Percentiles rank a stretch among this genome's conserved stretches.
Evolutionary conservation across 2,797 vertebrate genomes (phyloP).

Genomic region (Notolepis coatsorum): DNA sequence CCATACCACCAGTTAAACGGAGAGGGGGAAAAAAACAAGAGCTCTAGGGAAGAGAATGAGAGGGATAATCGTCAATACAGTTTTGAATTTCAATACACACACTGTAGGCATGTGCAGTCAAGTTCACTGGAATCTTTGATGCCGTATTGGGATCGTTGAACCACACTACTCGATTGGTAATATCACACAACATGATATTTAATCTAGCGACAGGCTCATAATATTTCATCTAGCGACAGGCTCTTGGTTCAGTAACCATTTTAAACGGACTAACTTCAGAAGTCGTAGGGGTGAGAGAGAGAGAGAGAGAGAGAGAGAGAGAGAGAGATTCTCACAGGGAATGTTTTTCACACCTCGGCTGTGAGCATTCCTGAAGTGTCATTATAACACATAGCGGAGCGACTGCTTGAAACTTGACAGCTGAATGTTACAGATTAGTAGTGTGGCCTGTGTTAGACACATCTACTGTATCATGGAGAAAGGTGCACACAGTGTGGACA

Average conservation of each 20-base stretch:
- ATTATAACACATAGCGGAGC: background rate
- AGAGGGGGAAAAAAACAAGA: too few species aligned
- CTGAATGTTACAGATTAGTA: slow-evolving; percentile 2
- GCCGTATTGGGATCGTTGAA: too few species aligned
- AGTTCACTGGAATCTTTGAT: too few species aligned
- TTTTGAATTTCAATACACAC: slow-evolving; percentile 17
- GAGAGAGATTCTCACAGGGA: background rate
- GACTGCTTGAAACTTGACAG: slow-evolving; percentile 1
- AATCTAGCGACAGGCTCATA: too few species aligned
- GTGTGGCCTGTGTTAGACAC: background rate
- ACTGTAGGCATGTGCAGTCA: too few species aligned
- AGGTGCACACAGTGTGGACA: background rate
- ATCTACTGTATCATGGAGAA: background rate
- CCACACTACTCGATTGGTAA: too few species aligned
- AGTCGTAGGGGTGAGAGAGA: background rate
- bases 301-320: too few species aligned
- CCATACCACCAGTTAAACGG: too few species aligned
- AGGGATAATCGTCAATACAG: too few species aligned
- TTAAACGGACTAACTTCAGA: slow-evolving; percentile 13
- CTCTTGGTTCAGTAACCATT: slow-evolving; percentile 8
- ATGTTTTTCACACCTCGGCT: slow-evolving; percentile 1
- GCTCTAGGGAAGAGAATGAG: too few species aligned
- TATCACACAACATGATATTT: too few species aligned
- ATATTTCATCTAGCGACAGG: slow-evolving; percentile 8
- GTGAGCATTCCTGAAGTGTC: slow-evolving; percentile 4